phyloP scores from a whole-genome alignment of 2,797 vertebrate species.

The Chiloscyllium punctatum region DNA sequence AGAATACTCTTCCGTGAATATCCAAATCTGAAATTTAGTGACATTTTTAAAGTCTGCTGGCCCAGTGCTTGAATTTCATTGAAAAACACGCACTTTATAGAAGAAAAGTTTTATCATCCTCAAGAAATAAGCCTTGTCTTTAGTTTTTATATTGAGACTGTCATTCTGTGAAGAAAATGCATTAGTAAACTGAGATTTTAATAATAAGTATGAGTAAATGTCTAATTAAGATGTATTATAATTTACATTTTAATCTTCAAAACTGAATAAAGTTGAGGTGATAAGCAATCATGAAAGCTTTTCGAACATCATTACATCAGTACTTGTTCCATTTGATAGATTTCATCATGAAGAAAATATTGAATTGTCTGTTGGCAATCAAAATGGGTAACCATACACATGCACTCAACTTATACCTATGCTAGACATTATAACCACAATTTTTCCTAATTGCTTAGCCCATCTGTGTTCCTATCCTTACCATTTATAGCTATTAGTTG shows the following conservation, averaged over 20 bases:
- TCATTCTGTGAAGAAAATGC: not conserved
- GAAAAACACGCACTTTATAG: not conserved
- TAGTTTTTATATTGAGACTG: not conserved
- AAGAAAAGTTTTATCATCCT: no score
- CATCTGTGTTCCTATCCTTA: not conserved
- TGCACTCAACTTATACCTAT: not conserved
- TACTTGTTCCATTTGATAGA: no score
- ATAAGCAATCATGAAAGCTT: not conserved
- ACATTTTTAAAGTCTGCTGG: not conserved
- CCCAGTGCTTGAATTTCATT: not conserved
- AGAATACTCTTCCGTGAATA: no score
- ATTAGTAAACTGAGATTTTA: not conserved
- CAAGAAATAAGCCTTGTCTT: not conserved
- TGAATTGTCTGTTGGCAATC: not conserved
- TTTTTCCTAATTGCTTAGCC: not conserved
- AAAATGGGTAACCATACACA: not conserved
- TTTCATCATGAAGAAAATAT: not conserved
- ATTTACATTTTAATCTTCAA: not conserved
- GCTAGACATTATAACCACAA: not conserved
- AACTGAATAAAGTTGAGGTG: not conserved
- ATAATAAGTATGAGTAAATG: not conserved
- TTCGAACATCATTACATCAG: not conserved
- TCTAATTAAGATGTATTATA: not conserved
- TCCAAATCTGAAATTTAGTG: not conserved
- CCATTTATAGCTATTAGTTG: not conserved